Conservation (phyloP, 2,888 invertebrate genomes). For the Iphiclides podalirius region DNA sequence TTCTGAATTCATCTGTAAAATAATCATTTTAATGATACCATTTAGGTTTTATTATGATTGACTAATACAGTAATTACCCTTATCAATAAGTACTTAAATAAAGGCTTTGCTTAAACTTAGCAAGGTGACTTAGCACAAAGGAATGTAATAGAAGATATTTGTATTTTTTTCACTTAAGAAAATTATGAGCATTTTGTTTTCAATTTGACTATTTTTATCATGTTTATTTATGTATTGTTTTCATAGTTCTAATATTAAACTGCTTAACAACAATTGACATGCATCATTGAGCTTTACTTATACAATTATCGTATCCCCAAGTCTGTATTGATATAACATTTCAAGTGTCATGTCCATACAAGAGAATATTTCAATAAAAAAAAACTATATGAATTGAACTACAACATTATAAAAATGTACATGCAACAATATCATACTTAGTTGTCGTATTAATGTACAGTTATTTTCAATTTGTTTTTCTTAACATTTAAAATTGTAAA, state of each 20-base stretch:
- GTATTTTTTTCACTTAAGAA: constrained; percentile 22
- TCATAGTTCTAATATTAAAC: background rate
- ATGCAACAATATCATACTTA: too few species aligned
- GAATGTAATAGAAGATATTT: constrained; percentile 26
- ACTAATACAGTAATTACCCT: too few species aligned
- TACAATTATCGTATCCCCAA: background rate
- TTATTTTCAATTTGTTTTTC: too few species aligned
- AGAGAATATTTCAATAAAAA: background rate
- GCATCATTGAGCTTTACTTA: background rate
- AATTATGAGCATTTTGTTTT: constrained; percentile 19
- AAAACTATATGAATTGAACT: too few species aligned
- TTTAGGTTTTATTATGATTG: background rate
- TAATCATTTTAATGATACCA: background rate
- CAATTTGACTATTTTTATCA: constrained; percentile 11
- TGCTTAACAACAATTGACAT: background rate
- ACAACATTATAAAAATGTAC: too few species aligned
- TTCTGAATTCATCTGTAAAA: background rate
- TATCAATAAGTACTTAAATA: too few species aligned
- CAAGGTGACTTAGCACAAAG: constrained; percentile 22
- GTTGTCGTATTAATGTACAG: too few species aligned
- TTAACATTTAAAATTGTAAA: constrained; percentile 2
- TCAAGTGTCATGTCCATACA: background rate
- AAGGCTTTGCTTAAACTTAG: constrained; percentile 42
- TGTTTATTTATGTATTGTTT: constrained; percentile 11
- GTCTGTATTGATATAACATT: background rate